Base-by-base conservation (phyloP, 2,888 invertebrate genomes). In the Globia sparganii region DNA sequence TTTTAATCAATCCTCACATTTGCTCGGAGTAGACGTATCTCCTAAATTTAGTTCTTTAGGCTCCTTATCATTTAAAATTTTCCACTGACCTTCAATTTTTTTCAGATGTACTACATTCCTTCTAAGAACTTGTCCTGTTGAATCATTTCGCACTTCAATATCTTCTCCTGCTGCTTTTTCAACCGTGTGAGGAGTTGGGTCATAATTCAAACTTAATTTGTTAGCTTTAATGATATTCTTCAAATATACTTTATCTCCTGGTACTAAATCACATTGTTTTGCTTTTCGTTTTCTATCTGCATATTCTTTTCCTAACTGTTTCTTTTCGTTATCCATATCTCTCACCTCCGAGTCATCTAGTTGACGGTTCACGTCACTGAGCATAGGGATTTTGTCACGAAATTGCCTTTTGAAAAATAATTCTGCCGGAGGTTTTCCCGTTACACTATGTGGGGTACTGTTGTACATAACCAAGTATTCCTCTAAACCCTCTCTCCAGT, bases 121-220 rank as follows among this genome's bases (percentile, higher is more conserved):
- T n/a, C n/a, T n/a, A n/a, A n/a, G n/a, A n/a, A n/a, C n/a, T n/a
- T n/a, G n/a, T n/a, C n/a, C n/a, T n/a, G n/a, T n/a, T n/a, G n/a
- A n/a, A n/a, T n/a, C n/a, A n/a, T n/a, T n/a, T n/a, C n/a, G n/a
- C n/a, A n/a, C n/a, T n/a, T n/a, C n/a, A n/a, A n/a, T n/a, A n/a
- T n/a, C n/a, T n/a, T n/a, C n/a, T n/a, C n/a, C n/a, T n/a, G n/a
- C n/a, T n/a, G n/a, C n/a, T n/a, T n/a, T n/a, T n/a, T n/a, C n/a
- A n/a, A 53, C 49, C 6, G 21, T 49, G 18, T 58, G 56, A n/a
- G 56, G 13, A 58, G 56, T 15, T 6, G 58, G 15, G 28, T 58
- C n/a, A 58, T 58, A 58, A 58, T 58, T 58, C n/a, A 58, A 58
- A 58, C 56, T 58, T 58, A 58, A 28, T 58, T 58, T 58, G n/a